Evolutionary conservation across 2,888 invertebrate species (phyloP).

Genomic region (Erpobdella octoculata): DNA sequence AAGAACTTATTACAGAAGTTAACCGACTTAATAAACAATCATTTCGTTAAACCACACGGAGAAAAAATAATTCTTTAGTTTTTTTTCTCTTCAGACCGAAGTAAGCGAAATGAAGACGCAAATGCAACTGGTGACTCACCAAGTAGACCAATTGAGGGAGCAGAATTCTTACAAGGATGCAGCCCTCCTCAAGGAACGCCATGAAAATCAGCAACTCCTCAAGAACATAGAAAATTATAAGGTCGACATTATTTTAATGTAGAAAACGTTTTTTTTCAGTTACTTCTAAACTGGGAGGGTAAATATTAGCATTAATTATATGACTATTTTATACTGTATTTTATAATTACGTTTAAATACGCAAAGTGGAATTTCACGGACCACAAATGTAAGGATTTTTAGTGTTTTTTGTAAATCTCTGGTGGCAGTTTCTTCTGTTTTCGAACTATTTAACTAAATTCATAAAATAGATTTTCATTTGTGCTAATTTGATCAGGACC

Average conservation of each 20-base stretch:
- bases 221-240: slow-evolving; percentile 25
- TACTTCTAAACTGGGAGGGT: neutral
- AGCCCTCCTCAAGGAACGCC: slow-evolving; percentile 22
- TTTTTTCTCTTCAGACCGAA: slow-evolving; percentile 48
- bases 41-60: too few relatives aligned
- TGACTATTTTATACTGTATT: neutral
- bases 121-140: slow-evolving; percentile 64
- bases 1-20: too few relatives aligned
- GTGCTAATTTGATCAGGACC: too few relatives aligned
- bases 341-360: neutral
- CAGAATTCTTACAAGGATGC: slow-evolving; percentile 65
- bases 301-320: neutral
- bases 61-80: too few relatives aligned
- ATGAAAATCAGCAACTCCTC: slow-evolving; percentile 21
- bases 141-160: slow-evolving; percentile 75
- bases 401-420: too few relatives aligned
- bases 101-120: slow-evolving; percentile 60
- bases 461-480: too few relatives aligned
- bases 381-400: too few relatives aligned
- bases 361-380: too few relatives aligned
- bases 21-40: too few relatives aligned
- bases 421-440: too few relatives aligned
- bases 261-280: neutral
- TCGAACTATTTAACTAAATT: too few relatives aligned
- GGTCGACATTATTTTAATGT: neutral